Evolutionary conservation across 2,797 vertebrate species (phyloP), one percentile per base, ranked within the genome.

Genomic region (Momotus momota): DNA sequence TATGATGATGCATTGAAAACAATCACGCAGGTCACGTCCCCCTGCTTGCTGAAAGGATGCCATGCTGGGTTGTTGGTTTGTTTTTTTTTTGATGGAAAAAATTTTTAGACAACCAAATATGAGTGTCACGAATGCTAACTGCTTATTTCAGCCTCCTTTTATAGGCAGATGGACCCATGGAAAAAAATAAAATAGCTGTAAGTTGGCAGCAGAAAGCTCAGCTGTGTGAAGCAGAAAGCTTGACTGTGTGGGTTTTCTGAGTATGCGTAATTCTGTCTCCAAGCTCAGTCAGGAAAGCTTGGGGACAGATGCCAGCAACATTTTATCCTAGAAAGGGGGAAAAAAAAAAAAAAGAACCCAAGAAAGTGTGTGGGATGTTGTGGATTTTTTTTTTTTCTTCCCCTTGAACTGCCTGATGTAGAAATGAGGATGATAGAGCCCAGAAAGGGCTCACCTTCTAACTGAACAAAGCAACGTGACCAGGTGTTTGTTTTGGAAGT

Each of bases 311-410:
- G 94, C 94, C 95, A 94, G 94, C 91, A 80, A 65, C 51, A 3
- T 96, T 96, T 96, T 89, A 93, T 96, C 94, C 92, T 96, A 93
- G 94, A 94, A 97, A 93, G 90, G 93, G 46, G 31, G 43, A 85
- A 85, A 88, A 82, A 67, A 61, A 40, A 51, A 88, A 87, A 90
- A 81, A 67, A 57, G 16, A 93, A 45, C 69, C 83, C 52, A 51
- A 55, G 93, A 81, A 92, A 93, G 82, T 2, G 73, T 93, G 96
- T 92, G 88, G 92, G 95, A 74, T 71, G 92, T 62, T 93, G 88
- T 88, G 75, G 71, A 9, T n/a, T 86, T 60, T 52, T 79, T 74
- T 9, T 4, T 45, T 51, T n/a, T 3, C 15, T 5, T 3, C 9
- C 4, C 33, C 5, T 65, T 61, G 66, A 92, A n/a, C 16, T 54